Conservation (phyloP, 2,797 vertebrate genomes). For the Jordanella pulchra region DNA sequence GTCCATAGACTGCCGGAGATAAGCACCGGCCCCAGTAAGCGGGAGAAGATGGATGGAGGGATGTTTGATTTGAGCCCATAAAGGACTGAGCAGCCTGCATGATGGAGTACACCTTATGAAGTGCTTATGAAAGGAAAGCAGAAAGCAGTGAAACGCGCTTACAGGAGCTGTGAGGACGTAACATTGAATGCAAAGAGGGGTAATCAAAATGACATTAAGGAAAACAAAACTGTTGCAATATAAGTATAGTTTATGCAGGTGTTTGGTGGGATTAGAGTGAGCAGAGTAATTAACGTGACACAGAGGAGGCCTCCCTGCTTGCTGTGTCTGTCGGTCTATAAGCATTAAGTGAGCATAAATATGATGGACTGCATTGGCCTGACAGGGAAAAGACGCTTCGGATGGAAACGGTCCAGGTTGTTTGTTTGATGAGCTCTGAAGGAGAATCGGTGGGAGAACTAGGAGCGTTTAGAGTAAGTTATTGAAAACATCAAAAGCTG, state of each 20-base stretch:
- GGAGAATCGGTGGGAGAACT: too few species aligned
- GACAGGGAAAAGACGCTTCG: background rate
- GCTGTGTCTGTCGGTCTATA: background rate
- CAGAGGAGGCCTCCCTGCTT: background rate
- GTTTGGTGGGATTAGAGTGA: background rate
- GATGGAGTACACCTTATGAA: background rate
- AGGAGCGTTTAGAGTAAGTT: background rate
- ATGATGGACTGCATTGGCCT: background rate
- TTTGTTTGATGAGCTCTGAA: background rate
- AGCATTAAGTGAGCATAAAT: background rate
- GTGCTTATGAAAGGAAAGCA: background rate
- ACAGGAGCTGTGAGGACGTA: background rate
- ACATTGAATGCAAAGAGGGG: background rate
- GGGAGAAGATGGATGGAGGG: too few species aligned
- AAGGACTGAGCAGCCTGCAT: background rate
- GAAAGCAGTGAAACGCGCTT: background rate
- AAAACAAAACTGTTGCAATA: background rate
- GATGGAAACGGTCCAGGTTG: background rate
- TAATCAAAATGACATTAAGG: background rate
- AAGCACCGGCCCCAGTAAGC: too few species aligned
- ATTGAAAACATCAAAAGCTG: background rate
- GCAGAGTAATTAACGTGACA: background rate
- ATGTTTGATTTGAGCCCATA: background rate
- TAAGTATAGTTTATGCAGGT: background rate
- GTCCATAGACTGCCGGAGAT: too few species aligned